These are phyloP conservation scores for Vandiemenella viatica DNA, from an alignment of 2,888 invertebrate genomes.

Conservation along the genomic window DNA sequence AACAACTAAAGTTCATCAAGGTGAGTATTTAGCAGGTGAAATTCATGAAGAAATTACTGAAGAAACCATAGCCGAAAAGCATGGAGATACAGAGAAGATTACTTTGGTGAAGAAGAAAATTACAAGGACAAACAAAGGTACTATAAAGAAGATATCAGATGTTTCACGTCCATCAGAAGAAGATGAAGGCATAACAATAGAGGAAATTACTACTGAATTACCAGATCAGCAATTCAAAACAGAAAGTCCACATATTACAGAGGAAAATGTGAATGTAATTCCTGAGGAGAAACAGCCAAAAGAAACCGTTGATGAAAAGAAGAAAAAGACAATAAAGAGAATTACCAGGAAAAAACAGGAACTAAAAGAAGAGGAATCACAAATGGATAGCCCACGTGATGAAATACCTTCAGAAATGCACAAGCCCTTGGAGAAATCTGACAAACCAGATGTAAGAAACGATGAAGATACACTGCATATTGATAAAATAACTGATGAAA, in stretches of 20 bases:
- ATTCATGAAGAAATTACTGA: constrained; percentile 14
- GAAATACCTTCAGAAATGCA: constrained; percentile 17
- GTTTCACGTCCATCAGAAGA: neutral
- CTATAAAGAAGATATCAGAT: neutral
- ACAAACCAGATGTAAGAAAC: constrained; percentile 12
- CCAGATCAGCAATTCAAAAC: neutral
- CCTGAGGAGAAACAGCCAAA: constrained; percentile 5
- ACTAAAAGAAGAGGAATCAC: constrained; percentile 1
- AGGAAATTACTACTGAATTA: neutral
- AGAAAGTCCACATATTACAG: neutral
- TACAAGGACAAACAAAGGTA: neutral
- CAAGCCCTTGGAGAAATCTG: neutral
- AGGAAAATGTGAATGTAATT: neutral
- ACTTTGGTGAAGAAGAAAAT: neutral
- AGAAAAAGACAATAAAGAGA: neutral
- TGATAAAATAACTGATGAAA: too few relatives aligned
- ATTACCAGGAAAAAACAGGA: neutral
- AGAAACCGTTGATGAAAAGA: neutral
- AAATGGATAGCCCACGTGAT: constrained; percentile 9
- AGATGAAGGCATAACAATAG: neutral
- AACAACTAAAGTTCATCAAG: constrained; percentile 11
- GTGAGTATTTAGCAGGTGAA: constrained; percentile 2
- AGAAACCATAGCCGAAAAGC: constrained; percentile 1
- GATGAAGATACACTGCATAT: constrained; percentile 23
- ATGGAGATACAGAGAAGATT: neutral